A percentile compares a stretch with the other conserved stretches of the same genome.
These are phyloP conservation scores for Drosophila lacteicornis DNA, from an alignment of 1,140 invertebrate species.

Conservation along the genomic window DNA sequence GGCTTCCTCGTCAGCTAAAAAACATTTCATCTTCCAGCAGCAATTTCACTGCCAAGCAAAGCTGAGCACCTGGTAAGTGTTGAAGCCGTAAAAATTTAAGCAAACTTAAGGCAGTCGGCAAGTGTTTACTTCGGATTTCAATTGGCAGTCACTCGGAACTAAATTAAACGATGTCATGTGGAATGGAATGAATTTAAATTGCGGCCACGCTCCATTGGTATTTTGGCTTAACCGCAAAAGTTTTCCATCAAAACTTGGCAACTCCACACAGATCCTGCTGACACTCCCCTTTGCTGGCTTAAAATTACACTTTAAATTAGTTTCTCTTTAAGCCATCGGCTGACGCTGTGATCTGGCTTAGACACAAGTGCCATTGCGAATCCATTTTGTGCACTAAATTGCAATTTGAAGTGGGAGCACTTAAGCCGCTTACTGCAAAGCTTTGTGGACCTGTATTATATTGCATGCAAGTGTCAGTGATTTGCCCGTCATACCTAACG, in stretches of 20 bases:
- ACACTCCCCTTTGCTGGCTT: neutral
- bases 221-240: slow-evolving; percentile 13
- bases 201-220: slow-evolving; percentile 27
- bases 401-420: slow-evolving; percentile 40
- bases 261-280: no score
- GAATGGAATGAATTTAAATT: slow-evolving; percentile 30
- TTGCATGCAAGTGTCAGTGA: slow-evolving; percentile 6
- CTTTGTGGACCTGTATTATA: neutral
- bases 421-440: slow-evolving; percentile 56
- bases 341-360: slow-evolving; percentile 23
- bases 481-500: slow-evolving; percentile 7
- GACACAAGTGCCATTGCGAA: slow-evolving; percentile 34
- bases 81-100: slow-evolving; percentile 44
- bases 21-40: slow-evolving; percentile 20
- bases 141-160: slow-evolving; percentile 6
- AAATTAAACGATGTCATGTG: slow-evolving; percentile 22
- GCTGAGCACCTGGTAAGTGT: slow-evolving; percentile 61
- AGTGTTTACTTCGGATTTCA: slow-evolving; percentile 27
- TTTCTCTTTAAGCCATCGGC: slow-evolving; percentile 37
- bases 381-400: slow-evolving; percentile 59
- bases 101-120: slow-evolving; percentile 15
- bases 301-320: slow-evolving; percentile 45
- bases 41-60: slow-evolving; percentile 34
- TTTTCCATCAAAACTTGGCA: neutral
- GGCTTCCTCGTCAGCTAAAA: neutral